Evolutionary conservation across 2,888 invertebrate species (phyloP).

Genomic region (Stenoptilia bipunctidactyla): DNA sequence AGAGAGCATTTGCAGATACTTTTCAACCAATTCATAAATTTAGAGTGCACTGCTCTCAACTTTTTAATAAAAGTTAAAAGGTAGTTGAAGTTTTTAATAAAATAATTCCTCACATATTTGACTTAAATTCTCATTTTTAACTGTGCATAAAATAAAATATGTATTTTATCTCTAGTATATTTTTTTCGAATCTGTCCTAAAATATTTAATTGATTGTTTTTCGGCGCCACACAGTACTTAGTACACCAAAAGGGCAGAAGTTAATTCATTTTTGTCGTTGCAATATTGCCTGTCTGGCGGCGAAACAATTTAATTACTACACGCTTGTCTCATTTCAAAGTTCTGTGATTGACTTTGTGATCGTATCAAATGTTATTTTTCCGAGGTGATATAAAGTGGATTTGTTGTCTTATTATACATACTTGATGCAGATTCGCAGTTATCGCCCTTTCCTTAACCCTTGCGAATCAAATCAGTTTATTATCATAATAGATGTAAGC

Average conservation of each 20-base stretch:
- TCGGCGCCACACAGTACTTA: slow-evolving; percentile 7
- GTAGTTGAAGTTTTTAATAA: slow-evolving; percentile 4
- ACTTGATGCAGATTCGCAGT: no score
- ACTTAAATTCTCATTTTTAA: no score
- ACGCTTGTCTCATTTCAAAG: not conserved
- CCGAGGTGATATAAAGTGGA: no score
- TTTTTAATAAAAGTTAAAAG: slow-evolving; percentile 1
- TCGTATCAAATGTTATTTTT: no score
- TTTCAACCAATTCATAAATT: slow-evolving; percentile 31
- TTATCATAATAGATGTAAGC: not conserved
- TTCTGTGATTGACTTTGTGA: not conserved
- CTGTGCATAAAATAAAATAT: no score
- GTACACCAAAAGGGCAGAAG: slow-evolving; percentile 35
- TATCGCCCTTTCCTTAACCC: not conserved
- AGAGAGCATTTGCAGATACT: slow-evolving; percentile 31
- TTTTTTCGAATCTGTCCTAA: no score
- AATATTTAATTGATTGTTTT: no score
- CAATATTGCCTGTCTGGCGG: slow-evolving; percentile 31
- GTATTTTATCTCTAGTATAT: no score
- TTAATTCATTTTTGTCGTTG: slow-evolving; percentile 49
- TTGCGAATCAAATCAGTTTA: not conserved
- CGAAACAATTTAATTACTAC: slow-evolving; percentile 2
- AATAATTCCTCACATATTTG: no score
- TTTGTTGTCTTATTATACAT: no score
- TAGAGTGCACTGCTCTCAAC: slow-evolving; percentile 16